Conservation (phyloP, 2,888 invertebrate genomes). For the Eupithecia insigniata region DNA sequence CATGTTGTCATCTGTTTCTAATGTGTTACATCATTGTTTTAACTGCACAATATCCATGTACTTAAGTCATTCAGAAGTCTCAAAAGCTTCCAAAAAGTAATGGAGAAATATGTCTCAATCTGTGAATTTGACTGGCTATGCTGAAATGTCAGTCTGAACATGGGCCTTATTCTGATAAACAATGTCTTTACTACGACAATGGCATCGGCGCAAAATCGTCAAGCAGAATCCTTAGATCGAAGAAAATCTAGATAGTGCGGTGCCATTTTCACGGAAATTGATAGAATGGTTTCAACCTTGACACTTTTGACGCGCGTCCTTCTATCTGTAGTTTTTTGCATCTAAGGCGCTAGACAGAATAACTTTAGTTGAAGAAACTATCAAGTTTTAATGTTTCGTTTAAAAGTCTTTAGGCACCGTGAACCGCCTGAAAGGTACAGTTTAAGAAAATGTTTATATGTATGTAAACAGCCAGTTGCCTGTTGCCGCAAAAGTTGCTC, state of each 20-base stretch:
- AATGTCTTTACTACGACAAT: background rate
- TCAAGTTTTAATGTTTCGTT: too few relatives aligned
- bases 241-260: background rate
- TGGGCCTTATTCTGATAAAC: background rate
- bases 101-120: background rate
- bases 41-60: background rate
- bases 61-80: background rate
- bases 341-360: too few relatives aligned
- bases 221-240: background rate
- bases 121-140: background rate
- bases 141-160: background rate
- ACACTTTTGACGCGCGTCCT: background rate
- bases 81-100: background rate
- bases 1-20: conserved; percentile 28
- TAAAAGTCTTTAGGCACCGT: too few relatives aligned
- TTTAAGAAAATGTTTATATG: too few relatives aligned
- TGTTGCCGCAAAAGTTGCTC: too few relatives aligned
- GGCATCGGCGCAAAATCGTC: background rate
- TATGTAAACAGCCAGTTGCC: too few relatives aligned
- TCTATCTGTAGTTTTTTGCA: background rate
- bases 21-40: conserved; percentile 6
- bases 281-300: background rate
- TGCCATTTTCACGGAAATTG: background rate
- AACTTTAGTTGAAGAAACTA: too few relatives aligned
- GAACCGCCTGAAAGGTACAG: too few relatives aligned